These are phyloP conservation scores for Pachydiplax longipennis DNA, from an alignment of 2,888 invertebrate species.

Conservation along the genomic window DNA sequence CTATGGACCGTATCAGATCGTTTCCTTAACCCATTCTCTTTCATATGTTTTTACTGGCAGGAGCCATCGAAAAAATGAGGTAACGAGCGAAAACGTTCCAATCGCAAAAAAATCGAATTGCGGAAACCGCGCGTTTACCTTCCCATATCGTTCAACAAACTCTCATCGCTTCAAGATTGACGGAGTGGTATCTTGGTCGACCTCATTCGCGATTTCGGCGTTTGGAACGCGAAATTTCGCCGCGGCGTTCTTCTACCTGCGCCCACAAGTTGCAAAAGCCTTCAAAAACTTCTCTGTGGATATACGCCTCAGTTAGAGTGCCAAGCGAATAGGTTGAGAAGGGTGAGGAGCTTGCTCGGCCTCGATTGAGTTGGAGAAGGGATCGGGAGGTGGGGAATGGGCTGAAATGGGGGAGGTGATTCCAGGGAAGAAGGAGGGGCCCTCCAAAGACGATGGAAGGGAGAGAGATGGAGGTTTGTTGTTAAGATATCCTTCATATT, in stretches of 20 bases:
- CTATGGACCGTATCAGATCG: too few relatives aligned
- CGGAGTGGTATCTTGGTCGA: too few relatives aligned
- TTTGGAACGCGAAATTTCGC: not conserved
- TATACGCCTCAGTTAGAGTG: not conserved
- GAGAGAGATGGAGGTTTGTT: not conserved
- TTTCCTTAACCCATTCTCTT: too few relatives aligned
- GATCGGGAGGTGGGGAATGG: not conserved
- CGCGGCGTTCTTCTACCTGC: not conserved
- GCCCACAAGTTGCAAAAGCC: not conserved
- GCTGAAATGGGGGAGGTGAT: not conserved
- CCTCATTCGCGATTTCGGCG: not conserved
- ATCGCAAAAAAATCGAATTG: too few relatives aligned
- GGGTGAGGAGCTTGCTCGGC: not conserved
- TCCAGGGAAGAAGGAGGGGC: not conserved
- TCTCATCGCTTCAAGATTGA: too few relatives aligned
- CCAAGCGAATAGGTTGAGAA: not conserved
- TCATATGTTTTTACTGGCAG: too few relatives aligned
- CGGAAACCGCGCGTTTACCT: too few relatives aligned
- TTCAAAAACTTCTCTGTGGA: not conserved
- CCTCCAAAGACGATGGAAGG: not conserved
- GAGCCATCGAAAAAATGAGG: too few relatives aligned
- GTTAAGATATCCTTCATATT: too few relatives aligned
- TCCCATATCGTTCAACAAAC: too few relatives aligned
- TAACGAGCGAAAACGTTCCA: too few relatives aligned
- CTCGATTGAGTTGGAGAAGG: slow-evolving; percentile 10